Conservation (phyloP, 2,113 vertebrate species). For the Myotis yumanensis region DNA sequence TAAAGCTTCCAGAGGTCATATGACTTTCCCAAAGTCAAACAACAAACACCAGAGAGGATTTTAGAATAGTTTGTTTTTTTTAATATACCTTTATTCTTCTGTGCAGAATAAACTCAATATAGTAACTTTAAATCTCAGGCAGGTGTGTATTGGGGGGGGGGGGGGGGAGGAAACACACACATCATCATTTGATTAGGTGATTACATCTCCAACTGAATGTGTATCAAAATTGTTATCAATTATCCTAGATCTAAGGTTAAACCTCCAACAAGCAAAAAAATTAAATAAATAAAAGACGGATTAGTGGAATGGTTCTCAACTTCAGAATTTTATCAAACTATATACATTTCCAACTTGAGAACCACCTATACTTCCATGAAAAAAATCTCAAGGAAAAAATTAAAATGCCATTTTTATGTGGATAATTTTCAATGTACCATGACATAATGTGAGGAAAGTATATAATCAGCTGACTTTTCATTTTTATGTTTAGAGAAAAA, state of each 20-base stretch:
- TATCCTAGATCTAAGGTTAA: neutral
- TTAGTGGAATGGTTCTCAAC: neutral
- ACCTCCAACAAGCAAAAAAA: neutral
- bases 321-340: neutral
- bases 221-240: neutral
- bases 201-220: neutral
- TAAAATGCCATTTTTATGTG: neutral
- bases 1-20: too few relatives aligned
- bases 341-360: neutral
- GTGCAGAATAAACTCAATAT: too few relatives aligned
- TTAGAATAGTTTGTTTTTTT: too few relatives aligned
- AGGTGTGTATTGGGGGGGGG: too few relatives aligned
- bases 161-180: too few relatives aligned
- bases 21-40: too few relatives aligned
- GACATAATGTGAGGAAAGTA: neutral
- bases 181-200: neutral
- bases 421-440: neutral
- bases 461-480: neutral
- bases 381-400: neutral
- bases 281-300: neutral
- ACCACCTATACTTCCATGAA: neutral
- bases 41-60: too few relatives aligned
- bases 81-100: too few relatives aligned
- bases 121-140: neutral
- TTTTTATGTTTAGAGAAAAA: conserved; percentile 41